Percentiles rank a stretch among this genome's conserved stretches.
Conservation (phyloP, 1,140 invertebrate species). For the Eriosoma lanigerum region DNA sequence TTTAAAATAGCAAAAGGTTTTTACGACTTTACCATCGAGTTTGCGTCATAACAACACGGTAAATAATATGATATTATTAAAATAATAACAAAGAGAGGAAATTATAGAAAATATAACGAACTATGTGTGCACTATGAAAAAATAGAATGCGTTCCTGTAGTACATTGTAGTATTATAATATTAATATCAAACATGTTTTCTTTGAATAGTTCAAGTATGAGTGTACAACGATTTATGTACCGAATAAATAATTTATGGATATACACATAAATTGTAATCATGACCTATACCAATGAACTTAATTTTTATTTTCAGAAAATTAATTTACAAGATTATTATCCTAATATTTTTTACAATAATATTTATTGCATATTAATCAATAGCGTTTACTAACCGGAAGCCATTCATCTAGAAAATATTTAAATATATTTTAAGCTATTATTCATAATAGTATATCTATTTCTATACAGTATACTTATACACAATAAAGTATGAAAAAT, state of each 20-base stretch:
- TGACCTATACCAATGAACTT: constrained; percentile 22
- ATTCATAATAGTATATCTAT: not conserved
- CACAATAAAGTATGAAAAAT: no score
- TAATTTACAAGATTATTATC: not conserved
- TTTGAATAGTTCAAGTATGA: not conserved
- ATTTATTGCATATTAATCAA: no score
- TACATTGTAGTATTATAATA: no score
- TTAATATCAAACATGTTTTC: not conserved
- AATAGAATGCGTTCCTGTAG: no score
- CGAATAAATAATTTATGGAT: not conserved
- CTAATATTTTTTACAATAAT: not conserved
- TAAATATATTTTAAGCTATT: no score
- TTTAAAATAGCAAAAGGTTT: not conserved
- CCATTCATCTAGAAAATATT: no score
- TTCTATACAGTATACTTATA: no score
- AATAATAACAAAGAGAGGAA: not conserved
- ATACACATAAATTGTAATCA: not conserved
- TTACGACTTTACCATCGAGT: not conserved
- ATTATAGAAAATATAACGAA: not conserved
- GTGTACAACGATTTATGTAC: not conserved
- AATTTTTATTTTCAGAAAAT: not conserved
- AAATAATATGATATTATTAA: not conserved
- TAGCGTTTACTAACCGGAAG: no score
- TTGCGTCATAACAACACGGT: not conserved
- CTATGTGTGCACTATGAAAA: no score